Evolutionary conservation across 2,888 invertebrate genomes (phyloP).

Genomic region (Cenopis cana): DNA sequence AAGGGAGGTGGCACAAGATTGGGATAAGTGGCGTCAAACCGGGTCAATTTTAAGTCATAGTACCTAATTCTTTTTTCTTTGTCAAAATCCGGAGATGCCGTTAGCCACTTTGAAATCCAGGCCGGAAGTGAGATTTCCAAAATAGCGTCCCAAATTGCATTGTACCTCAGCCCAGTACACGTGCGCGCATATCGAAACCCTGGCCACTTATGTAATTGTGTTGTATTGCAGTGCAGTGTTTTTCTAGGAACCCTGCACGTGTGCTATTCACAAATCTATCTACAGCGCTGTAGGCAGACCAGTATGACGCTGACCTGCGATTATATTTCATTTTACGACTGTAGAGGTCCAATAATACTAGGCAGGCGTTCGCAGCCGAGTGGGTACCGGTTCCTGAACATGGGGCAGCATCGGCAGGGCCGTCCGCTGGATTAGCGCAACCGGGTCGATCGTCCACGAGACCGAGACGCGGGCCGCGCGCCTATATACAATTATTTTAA

Average conservation of each 20-base stretch:
- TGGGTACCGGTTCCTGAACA: not conserved
- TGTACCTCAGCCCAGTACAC: not conserved
- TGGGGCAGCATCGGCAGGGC: constrained; percentile 55
- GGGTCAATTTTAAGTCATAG: too few relatives aligned
- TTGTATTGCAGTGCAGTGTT: constrained; percentile 49
- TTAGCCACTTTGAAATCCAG: not conserved
- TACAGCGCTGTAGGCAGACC: not conserved
- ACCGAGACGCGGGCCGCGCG: not conserved
- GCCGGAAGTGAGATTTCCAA: not conserved
- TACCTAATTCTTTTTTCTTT: not conserved
- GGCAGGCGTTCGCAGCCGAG: not conserved
- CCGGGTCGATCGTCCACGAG: constrained; percentile 59
- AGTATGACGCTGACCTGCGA: not conserved
- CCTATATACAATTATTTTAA: too few relatives aligned
- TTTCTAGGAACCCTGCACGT: constrained; percentile 57
- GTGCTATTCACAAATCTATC: constrained; percentile 42
- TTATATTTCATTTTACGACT: not conserved
- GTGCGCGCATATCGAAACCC: constrained; percentile 30
- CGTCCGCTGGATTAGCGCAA: constrained; percentile 64
- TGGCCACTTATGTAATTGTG: constrained; percentile 42
- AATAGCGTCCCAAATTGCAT: not conserved
- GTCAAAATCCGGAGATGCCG: not conserved
- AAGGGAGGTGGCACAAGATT: too few relatives aligned
- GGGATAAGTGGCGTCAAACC: too few relatives aligned
- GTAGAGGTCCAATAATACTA: not conserved